These are phyloP conservation scores for Phrynocephalus guinanensis DNA, from an alignment of 2,797 vertebrate genomes.

Conservation along the genomic window DNA sequence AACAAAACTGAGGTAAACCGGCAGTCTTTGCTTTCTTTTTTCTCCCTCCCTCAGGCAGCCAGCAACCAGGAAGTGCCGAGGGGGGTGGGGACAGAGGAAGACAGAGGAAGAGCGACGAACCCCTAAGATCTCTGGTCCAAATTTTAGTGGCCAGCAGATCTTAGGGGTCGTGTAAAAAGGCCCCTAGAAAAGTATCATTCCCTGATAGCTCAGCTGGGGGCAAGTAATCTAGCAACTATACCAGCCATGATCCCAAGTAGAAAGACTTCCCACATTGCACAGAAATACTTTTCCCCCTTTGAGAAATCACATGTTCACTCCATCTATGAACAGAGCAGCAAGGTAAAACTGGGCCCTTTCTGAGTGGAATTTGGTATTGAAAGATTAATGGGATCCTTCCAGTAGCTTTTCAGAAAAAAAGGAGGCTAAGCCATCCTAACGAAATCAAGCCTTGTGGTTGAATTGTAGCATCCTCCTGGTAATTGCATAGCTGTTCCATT, in stretches of 20 bases:
- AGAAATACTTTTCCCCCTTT: background rate
- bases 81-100: no score
- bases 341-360: background rate
- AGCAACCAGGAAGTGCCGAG: no score
- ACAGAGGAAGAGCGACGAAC: no score
- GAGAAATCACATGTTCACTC: background rate
- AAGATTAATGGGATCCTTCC: background rate
- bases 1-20: no score
- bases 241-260: background rate
- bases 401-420: background rate
- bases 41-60: no score
- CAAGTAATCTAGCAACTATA: background rate
- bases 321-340: no score
- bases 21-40: no score
- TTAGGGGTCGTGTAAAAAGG: no score
- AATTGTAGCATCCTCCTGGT: background rate
- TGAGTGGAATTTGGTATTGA: no score
- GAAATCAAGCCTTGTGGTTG: background rate
- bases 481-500: constrained; percentile 17
- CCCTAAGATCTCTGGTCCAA: no score
- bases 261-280: background rate
- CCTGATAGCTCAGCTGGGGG: background rate
- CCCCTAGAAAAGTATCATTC: background rate
- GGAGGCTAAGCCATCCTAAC: no score
- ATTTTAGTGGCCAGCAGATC: no score